Evolutionary conservation across 1,140 invertebrate genomes (phyloP).

Genomic region (Tetragonula clypearis): DNA sequence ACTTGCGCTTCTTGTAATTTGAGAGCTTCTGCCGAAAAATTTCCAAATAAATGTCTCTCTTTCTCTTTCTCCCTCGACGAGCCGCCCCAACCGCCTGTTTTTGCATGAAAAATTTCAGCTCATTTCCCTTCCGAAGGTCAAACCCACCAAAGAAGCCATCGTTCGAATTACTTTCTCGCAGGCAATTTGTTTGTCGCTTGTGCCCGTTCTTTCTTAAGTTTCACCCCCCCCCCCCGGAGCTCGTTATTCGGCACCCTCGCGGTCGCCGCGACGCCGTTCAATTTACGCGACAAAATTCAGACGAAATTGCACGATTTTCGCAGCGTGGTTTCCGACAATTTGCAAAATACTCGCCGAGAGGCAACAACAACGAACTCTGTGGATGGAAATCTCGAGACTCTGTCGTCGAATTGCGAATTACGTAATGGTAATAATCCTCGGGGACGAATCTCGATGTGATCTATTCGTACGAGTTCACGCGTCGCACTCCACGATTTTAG

Average conservation of each 20-base stretch:
- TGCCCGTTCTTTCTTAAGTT: slow-evolving; percentile 5
- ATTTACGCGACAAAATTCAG: slow-evolving; percentile 45
- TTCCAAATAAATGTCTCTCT: not conserved
- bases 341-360: not conserved
- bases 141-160: not conserved
- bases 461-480: slow-evolving; percentile 3
- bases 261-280: slow-evolving; percentile 34
- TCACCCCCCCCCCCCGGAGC: slow-evolving; percentile 26
- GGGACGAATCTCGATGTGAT: slow-evolving; percentile 9
- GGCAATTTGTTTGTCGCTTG: not conserved
- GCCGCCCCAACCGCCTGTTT: not conserved
- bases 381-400: not conserved
- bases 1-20: not conserved
- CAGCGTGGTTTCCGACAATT: slow-evolving; percentile 29
- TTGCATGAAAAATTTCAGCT: too few species aligned
- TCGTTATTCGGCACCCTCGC: slow-evolving; percentile 40
- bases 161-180: not conserved
- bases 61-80: accelerated
- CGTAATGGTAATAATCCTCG: not conserved
- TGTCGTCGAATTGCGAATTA: slow-evolving; percentile 13
- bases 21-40: not conserved
- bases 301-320: slow-evolving; percentile 57
- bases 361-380: slow-evolving; percentile 24
- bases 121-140: too few species aligned
- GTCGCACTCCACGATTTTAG: too few species aligned